A percentile compares a stretch with the other conserved stretches of the same genome.
phyloP scores from a whole-genome alignment of 1,140 invertebrate genomes.

The Drosophila serrata region DNA sequence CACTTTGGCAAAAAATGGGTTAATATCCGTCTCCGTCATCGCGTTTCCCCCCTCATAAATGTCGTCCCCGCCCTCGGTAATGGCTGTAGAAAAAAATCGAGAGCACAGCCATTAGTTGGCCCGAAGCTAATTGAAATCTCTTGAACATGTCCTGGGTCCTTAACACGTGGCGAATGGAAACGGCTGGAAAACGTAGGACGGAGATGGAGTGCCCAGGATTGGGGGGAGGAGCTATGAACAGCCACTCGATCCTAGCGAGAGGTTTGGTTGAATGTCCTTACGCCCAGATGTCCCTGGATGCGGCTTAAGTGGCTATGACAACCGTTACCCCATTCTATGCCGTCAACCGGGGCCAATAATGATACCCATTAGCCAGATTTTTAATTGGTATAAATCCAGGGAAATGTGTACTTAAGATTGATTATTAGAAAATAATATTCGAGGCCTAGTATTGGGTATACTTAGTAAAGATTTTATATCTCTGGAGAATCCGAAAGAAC shows the following conservation, averaged over 20 bases:
- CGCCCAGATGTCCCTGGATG: conserved; percentile 33
- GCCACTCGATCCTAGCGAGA: conserved; percentile 15
- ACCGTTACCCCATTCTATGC: conserved; percentile 19
- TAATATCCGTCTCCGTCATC: conserved; percentile 27
- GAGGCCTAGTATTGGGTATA: background rate
- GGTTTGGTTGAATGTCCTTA: conserved; percentile 39
- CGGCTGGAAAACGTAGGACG: conserved; percentile 3
- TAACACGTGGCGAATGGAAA: conserved; percentile 21
- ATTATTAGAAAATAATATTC: background rate
- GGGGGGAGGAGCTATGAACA: conserved; percentile 1
- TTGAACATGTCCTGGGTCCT: conserved; percentile 39
- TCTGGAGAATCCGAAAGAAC: background rate
- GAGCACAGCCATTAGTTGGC: conserved; percentile 35
- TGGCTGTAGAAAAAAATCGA: conserved; percentile 19
- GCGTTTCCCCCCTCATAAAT: conserved; percentile 1
- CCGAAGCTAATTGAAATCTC: conserved; percentile 51
- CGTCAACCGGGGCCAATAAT: background rate
- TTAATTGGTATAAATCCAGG: background rate
- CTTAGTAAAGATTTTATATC: background rate
- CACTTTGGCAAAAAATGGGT: conserved; percentile 17
- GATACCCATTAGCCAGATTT: conserved; percentile 1
- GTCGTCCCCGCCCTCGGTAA: background rate
- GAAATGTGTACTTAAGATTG: background rate
- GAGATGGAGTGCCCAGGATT: conserved; percentile 22
- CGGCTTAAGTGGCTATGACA: conserved; percentile 49